Conservation (phyloP, 1,140 invertebrate genomes). For the Stegodyphus mimosarum region DNA sequence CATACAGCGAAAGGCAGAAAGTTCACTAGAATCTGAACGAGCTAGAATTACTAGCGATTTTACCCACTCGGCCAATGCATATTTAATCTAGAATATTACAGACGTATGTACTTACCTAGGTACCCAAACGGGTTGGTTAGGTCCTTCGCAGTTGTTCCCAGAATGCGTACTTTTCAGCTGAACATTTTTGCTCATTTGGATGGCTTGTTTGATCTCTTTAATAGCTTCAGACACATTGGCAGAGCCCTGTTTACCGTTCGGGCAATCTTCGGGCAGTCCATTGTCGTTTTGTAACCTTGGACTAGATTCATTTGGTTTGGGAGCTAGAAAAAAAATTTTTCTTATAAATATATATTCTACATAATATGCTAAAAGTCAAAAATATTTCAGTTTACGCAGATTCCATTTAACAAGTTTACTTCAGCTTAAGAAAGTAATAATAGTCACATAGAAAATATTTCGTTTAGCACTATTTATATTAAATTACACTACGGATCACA, state of each 20-base stretch:
- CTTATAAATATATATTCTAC: not conserved
- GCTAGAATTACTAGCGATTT: not conserved
- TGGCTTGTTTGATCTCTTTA: constrained; percentile 81
- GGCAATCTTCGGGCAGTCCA: constrained; percentile 25
- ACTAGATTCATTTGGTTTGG: constrained; percentile 43
- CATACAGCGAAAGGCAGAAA: not conserved
- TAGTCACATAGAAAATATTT: no score
- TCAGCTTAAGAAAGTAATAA: no score
- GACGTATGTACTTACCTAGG: constrained; percentile 46
- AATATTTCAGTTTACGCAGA: not conserved
- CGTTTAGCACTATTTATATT: no score
- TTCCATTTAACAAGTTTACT: not conserved
- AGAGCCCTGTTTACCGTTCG: constrained; percentile 21
- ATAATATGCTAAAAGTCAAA: constrained; percentile 1
- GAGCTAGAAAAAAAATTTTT: constrained; percentile 15
- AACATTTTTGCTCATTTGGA: constrained; percentile 78
- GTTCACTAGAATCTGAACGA: not conserved
- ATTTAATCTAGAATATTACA: not conserved
- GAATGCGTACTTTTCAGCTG: constrained; percentile 65
- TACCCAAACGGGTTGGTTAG: constrained; percentile 62
- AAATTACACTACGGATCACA: no score
- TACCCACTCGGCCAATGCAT: not conserved
- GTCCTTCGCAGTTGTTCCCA: constrained; percentile 43
- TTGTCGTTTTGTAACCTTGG: constrained; percentile 30
- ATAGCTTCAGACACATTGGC: constrained; percentile 79